Percentiles rank a stretch among this genome's conserved stretches.
phyloP scores from a whole-genome alignment of 2,888 invertebrate genomes.

The Strigamia transsilvanica region DNA sequence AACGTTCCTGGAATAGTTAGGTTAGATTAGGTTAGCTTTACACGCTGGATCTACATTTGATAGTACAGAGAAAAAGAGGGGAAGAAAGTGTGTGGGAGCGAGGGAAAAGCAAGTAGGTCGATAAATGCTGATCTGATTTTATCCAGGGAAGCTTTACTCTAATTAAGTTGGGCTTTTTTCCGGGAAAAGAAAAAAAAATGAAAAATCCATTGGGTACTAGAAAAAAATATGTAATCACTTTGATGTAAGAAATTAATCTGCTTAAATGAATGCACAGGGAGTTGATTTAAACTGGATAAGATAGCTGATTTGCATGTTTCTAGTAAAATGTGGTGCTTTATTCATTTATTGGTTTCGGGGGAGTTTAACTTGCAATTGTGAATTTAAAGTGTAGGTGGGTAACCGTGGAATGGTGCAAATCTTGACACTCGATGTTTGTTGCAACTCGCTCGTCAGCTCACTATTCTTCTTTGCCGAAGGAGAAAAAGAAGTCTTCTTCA shows the following conservation, averaged over 20 bases:
- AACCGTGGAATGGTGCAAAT: neutral
- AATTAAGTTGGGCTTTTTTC: conserved; percentile 4
- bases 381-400: neutral
- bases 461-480: conserved; percentile 24
- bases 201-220: neutral
- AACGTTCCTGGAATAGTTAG: neutral
- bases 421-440: conserved; percentile 22
- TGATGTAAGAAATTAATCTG: conserved; percentile 1
- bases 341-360: neutral
- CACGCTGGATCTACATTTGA: neutral
- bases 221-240: conserved; percentile 19
- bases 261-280: conserved; percentile 13
- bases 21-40: neutral
- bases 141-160: conserved; percentile 14
- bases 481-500: conserved; percentile 17
- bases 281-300: neutral
- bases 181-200: neutral
- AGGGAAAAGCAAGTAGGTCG: neutral
- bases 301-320: conserved; percentile 9
- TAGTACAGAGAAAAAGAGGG: neutral
- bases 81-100: neutral
- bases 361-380: conserved; percentile 27
- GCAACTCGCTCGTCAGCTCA: conserved; percentile 20
- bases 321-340: neutral
- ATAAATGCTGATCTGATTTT: conserved; percentile 31